These are phyloP conservation scores for Tenthredo livida DNA, from an alignment of 2,888 invertebrate genomes.

Conservation along the genomic window DNA sequence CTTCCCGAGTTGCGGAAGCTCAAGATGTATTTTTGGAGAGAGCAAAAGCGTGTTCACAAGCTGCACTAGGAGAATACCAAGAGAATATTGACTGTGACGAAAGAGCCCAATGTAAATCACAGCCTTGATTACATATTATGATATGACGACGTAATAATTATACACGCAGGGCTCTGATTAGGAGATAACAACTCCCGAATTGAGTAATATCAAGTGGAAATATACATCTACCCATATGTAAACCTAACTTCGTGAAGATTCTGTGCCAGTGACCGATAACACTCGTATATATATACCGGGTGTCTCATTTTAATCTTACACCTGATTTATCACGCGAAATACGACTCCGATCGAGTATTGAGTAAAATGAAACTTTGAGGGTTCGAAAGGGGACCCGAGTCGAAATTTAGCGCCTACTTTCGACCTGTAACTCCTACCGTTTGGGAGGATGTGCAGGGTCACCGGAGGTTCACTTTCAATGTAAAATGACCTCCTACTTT, in stretches of 20 bases:
- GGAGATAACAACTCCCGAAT: neutral
- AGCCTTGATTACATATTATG: neutral
- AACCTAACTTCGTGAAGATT: neutral
- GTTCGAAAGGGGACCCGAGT: too few relatives aligned
- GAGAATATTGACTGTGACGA: slow-evolving; percentile 27
- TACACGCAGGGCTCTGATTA: neutral
- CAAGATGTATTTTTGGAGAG: slow-evolving; percentile 82
- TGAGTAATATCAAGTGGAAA: neutral
- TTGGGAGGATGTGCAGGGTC: too few relatives aligned
- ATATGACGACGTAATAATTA: neutral
- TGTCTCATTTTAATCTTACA: too few relatives aligned
- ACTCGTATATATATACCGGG: neutral
- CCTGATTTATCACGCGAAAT: too few relatives aligned
- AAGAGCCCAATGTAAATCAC: slow-evolving; percentile 1
- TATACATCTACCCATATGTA: neutral
- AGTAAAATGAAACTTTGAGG: too few relatives aligned
- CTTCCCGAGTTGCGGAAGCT: slow-evolving; percentile 81
- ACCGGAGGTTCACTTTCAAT: too few relatives aligned
- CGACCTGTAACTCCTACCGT: too few relatives aligned
- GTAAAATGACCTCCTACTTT: too few relatives aligned
- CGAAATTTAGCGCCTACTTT: too few relatives aligned
- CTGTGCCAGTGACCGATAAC: neutral
- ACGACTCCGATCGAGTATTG: too few relatives aligned
- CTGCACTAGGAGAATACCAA: slow-evolving; percentile 62
- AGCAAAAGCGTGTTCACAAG: slow-evolving; percentile 79